Percentiles rank a stretch among this genome's conserved stretches.
phyloP scores from a whole-genome alignment of 2,113 vertebrate genomes.

The Xyliphius kryptos region DNA sequence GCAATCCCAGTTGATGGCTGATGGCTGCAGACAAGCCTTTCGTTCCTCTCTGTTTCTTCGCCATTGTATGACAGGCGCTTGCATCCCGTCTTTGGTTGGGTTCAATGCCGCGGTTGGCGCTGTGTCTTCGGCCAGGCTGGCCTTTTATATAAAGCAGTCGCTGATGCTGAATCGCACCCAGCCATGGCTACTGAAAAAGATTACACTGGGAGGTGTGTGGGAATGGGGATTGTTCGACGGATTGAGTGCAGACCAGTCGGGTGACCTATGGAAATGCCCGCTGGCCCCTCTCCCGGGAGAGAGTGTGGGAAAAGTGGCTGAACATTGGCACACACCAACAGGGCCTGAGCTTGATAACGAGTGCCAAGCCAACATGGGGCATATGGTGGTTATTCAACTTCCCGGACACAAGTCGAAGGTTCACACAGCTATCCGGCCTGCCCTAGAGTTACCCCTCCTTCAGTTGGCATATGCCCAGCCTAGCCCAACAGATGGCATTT shows the following conservation, averaged over 20 bases:
- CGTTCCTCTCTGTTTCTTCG: slow-evolving; percentile 30
- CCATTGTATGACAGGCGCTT: slow-evolving; percentile 28
- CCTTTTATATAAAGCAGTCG: slow-evolving; percentile 35
- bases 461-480: background rate
- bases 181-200: slow-evolving; percentile 39
- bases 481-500: slow-evolving; percentile 24
- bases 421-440: slow-evolving; percentile 29
- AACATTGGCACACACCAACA: slow-evolving; percentile 36
- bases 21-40: slow-evolving; percentile 43
- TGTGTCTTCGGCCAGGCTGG: too few species aligned
- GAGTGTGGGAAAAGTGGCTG: slow-evolving; percentile 43
- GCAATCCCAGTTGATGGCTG: too few species aligned
- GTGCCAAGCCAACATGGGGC: slow-evolving; percentile 39
- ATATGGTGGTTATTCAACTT: slow-evolving; percentile 44
- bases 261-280: slow-evolving; percentile 42
- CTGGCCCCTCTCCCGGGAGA: slow-evolving; percentile 33
- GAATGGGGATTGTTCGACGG: slow-evolving; percentile 21
- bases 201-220: slow-evolving; percentile 40
- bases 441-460: slow-evolving; percentile 30
- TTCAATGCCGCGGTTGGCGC: too few species aligned
- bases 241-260: slow-evolving; percentile 35
- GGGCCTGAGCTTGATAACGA: slow-evolving; percentile 31
- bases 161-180: slow-evolving; percentile 35
- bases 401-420: slow-evolving; percentile 22
- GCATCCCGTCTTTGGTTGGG: slow-evolving; percentile 6